A percentile compares a stretch with the other conserved stretches of the same genome.
Evolutionary conservation across 2,113 vertebrate species (phyloP).

Genomic region (Pholis gunnellus): DNA sequence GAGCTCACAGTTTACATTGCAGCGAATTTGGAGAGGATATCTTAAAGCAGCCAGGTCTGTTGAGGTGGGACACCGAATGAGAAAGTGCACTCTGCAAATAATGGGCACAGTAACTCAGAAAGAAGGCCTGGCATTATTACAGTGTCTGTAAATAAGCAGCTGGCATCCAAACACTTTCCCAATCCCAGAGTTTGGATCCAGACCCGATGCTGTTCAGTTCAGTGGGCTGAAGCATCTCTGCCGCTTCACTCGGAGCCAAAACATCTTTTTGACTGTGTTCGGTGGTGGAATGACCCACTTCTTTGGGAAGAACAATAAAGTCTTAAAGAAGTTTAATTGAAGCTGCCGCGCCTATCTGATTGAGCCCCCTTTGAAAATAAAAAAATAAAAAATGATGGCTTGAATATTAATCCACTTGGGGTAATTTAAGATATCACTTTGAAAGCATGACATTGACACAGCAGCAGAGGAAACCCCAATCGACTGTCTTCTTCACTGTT

Average conservation of each 20-base stretch:
- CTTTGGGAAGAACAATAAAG: slow-evolving; percentile 64
- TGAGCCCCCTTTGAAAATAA: slow-evolving; percentile 65
- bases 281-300: slow-evolving; percentile 72
- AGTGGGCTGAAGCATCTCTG: slow-evolving; percentile 71
- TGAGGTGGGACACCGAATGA: slow-evolving; percentile 19
- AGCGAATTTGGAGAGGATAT: slow-evolving; percentile 26
- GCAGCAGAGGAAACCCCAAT: slow-evolving; percentile 31
- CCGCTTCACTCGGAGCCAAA: slow-evolving; percentile 64
- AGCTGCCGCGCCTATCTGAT: slow-evolving; percentile 73
- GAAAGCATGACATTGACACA: slow-evolving; percentile 68
- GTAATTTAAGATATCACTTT: slow-evolving; percentile 70
- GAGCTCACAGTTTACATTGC: slow-evolving; percentile 17
- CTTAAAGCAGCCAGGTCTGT: slow-evolving; percentile 35
- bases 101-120: slow-evolving; percentile 49
- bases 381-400: slow-evolving; percentile 69
- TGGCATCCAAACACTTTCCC: slow-evolving; percentile 55
- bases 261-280: slow-evolving; percentile 63
- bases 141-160: slow-evolving; percentile 66
- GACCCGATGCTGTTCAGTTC: slow-evolving; percentile 65
- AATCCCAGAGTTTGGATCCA: slow-evolving; percentile 66
- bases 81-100: slow-evolving; percentile 50
- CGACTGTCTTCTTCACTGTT: slow-evolving; percentile 26
- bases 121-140: slow-evolving; percentile 55
- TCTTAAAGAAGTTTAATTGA: slow-evolving; percentile 72
- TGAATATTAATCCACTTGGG: slow-evolving; percentile 65